Evolutionary conservation across 1,140 invertebrate genomes (phyloP), one percentile per base, ranked within the genome.

Genomic region (Cepaea nemoralis): DNA sequence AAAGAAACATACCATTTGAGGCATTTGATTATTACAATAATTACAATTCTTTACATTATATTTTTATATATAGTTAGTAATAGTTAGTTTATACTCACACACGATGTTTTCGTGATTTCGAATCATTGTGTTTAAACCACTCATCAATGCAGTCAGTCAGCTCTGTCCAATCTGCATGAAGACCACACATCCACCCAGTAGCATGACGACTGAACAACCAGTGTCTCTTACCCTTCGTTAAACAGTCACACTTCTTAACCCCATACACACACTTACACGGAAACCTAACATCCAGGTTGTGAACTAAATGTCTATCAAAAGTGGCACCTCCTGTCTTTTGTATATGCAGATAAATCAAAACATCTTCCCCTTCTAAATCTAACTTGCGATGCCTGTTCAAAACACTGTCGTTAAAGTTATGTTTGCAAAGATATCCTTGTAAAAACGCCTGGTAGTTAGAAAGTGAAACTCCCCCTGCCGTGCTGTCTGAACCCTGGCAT

Each of bases 121-220:
- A 12, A 40, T 73, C 55, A 22, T n/a, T 77, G 24, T 77, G 86
- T 71, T 89, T 88, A 82, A 93, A 85, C n/a, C 85, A 89, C 24
- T 87, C 77, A 42, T 91, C 88, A 10, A 93, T 92, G 87, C 92
- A 93, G 19, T 92, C 97, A 96, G 87, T 97, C 78, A 99, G 91
- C 92, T 99, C 98, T 19, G 98, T 99, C 95, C 97, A 99, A 92
- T 99, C 93, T 22, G 98, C 97, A 92, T 99, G 98, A 33, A 99
- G 93, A 73, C 98, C 98, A 93, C 98, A 99, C 88, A 97, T 96
- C 98, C 98, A 99, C 73, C 98, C 98, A 27, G 97, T 99, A 12
- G 98, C 99, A 92, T 99, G 99, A 87, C 98, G 94, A 89, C 97
- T 99, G 92, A 99, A 99, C 70, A 99, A 93, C 98, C 98, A 99